phyloP scores from a whole-genome alignment of 2,113 vertebrate genomes.

The Lathamus discolor region DNA sequence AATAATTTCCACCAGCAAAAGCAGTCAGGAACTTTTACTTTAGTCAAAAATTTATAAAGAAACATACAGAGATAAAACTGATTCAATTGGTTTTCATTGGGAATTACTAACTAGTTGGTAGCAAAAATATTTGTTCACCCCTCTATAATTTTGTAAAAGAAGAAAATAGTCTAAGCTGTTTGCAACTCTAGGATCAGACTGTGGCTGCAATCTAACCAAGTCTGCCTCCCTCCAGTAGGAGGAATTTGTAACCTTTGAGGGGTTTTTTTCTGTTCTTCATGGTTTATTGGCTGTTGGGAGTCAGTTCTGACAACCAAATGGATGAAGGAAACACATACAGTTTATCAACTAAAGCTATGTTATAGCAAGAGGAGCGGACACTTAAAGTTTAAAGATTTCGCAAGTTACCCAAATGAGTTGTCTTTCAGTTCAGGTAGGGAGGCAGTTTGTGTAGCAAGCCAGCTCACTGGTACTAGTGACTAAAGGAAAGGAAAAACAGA shows the following conservation, averaged over 20 bases:
- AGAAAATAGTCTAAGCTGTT: neutral
- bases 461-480: neutral
- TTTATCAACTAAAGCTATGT: neutral
- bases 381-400: neutral
- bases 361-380: neutral
- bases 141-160: neutral
- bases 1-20: neutral
- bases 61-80: neutral
- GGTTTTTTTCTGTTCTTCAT: neutral
- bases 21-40: neutral
- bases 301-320: neutral
- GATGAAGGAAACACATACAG: neutral
- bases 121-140: neutral
- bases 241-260: neutral
- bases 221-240: neutral
- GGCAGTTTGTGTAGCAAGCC: neutral
- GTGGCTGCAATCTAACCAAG: neutral
- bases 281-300: neutral
- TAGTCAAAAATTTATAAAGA: neutral
- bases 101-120: neutral
- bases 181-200: neutral
- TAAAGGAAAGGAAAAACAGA: neutral
- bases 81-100: neutral
- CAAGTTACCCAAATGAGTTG: neutral
- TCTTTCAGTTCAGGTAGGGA: neutral